A percentile compares a stretch with the other conserved stretches of the same genome.
Conservation (phyloP, 2,113 vertebrate species). For the Hyla sarda region DNA sequence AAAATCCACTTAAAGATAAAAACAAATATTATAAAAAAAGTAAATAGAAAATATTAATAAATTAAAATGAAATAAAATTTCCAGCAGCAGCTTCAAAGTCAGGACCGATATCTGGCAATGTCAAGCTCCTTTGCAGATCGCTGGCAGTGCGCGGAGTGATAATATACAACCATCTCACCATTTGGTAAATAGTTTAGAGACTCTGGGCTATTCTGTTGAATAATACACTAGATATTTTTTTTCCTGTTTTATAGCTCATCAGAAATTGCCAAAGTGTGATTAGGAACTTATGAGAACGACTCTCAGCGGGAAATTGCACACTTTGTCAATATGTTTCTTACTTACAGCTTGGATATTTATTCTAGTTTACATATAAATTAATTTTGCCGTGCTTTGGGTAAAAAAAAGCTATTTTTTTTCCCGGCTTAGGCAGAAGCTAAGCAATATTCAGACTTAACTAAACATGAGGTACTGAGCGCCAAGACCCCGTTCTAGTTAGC, state of each 20-base stretch:
- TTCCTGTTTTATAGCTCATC: constrained; percentile 31
- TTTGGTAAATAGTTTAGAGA: constrained; percentile 8
- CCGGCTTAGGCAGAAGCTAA: constrained; percentile 5
- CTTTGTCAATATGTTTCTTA: constrained; percentile 45
- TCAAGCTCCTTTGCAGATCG: background rate
- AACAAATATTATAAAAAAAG: background rate
- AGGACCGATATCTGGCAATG: background rate
- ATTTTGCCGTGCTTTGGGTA: constrained; percentile 34
- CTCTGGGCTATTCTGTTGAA: constrained; percentile 8
- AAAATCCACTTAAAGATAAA: background rate
- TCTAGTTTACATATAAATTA: constrained; percentile 57
- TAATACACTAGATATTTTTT: constrained; percentile 9
- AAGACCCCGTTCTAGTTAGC: background rate
- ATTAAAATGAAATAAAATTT: background rate
- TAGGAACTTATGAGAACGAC: constrained; percentile 27
- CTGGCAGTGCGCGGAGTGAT: background rate
- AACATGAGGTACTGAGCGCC: background rate
- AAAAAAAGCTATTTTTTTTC: background rate
- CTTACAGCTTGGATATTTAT: constrained; percentile 45
- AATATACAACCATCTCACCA: background rate
- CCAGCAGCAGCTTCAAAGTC: background rate
- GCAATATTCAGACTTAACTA: constrained; percentile 9
- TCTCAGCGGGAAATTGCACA: constrained; percentile 4
- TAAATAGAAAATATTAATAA: background rate
- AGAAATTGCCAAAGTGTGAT: constrained; percentile 52